A percentile compares a stretch with the other conserved stretches of the same genome.
phyloP scores from a whole-genome alignment of 2,113 vertebrate species.

The Acrocephalus kingi region DNA sequence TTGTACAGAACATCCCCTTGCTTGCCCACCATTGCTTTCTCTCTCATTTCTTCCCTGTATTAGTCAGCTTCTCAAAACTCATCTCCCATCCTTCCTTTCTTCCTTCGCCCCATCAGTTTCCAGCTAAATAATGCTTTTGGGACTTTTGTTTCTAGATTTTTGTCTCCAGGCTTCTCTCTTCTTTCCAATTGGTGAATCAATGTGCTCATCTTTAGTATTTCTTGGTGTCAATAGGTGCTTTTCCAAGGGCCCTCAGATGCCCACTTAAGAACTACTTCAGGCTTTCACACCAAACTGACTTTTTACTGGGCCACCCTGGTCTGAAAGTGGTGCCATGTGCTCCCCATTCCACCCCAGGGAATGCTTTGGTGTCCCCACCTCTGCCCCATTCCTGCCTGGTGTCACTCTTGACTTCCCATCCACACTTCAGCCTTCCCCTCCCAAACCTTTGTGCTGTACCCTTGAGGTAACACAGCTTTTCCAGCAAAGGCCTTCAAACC shows the following conservation, averaged over 20 bases:
- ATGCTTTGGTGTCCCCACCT: accelerated
- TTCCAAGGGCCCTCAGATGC: background rate
- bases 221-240: background rate
- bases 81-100: background rate
- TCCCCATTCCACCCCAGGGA: background rate
- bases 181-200: background rate
- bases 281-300: background rate
- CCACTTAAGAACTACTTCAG: background rate
- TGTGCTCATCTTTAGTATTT: background rate
- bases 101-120: background rate
- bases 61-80: background rate
- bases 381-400: accelerated
- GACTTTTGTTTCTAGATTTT: background rate
- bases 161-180: background rate
- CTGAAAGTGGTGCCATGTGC: background rate
- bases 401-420: background rate
- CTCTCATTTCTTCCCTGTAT: background rate
- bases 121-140: background rate
- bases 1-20: background rate
- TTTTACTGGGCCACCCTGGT: background rate
- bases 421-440: background rate
- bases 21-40: background rate
- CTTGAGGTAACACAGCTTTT: background rate
- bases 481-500: background rate
- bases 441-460: background rate